A percentile compares a stretch with the other conserved stretches of the same genome.
phyloP scores from a whole-genome alignment of 2,113 vertebrate genomes.

The Corythoichthys intestinalis region DNA sequence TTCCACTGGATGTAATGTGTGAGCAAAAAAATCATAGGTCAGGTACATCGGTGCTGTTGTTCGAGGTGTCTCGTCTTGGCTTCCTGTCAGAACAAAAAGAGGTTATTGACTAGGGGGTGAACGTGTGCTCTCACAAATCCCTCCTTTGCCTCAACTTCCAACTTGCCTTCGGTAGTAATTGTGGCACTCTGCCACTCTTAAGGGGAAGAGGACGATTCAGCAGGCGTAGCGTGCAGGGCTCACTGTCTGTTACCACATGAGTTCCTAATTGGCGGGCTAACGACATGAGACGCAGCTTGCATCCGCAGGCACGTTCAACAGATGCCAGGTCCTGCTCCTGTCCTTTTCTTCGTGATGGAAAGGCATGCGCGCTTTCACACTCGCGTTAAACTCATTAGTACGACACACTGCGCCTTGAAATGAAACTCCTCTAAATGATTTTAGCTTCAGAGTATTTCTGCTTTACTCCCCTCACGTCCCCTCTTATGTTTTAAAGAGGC shows the following conservation, averaged over 20 bases:
- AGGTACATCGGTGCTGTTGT: neutral
- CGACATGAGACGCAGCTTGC: slow-evolving; percentile 45
- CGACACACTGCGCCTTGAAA: neutral
- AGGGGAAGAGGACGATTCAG: slow-evolving; percentile 37
- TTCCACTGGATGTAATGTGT: no score
- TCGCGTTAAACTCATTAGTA: slow-evolving; percentile 12
- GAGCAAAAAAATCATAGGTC: neutral
- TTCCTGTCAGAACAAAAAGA: slow-evolving; percentile 41
- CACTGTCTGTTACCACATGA: slow-evolving; percentile 31
- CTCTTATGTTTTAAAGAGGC: slow-evolving; percentile 23
- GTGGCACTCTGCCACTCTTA: slow-evolving; percentile 57
- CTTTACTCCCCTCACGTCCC: neutral
- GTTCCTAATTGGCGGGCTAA: slow-evolving; percentile 61
- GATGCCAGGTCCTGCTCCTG: slow-evolving; percentile 32
- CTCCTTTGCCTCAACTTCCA: slow-evolving; percentile 59
- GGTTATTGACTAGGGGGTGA: slow-evolving; percentile 47
- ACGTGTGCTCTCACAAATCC: slow-evolving; percentile 50
- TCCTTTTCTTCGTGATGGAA: slow-evolving; percentile 42
- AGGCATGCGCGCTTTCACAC: slow-evolving; percentile 34
- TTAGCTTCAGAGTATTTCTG: neutral
- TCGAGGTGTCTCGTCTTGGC: slow-evolving; percentile 41
- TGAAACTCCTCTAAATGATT: neutral
- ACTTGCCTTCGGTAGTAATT: slow-evolving; percentile 60
- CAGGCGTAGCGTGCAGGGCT: slow-evolving; percentile 27
- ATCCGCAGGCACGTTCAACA: slow-evolving; percentile 37